Evolutionary conservation across 1,140 invertebrate genomes (phyloP).

Genomic region (Papilio dardanus): DNA sequence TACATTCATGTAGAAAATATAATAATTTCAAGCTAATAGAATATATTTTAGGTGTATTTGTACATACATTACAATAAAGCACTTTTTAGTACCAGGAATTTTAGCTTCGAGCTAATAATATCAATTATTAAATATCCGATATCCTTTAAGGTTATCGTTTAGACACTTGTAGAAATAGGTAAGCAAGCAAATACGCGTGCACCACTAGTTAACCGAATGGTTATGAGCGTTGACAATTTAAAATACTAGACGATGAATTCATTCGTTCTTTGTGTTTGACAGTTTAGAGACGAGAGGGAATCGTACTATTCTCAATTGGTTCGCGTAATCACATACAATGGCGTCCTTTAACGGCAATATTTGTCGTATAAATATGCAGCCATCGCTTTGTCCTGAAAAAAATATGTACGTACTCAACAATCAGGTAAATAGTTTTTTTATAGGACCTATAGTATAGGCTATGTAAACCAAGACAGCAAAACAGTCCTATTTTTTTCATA

Average conservation of each 20-base stretch:
- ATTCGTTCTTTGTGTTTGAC: slow-evolving; percentile 68
- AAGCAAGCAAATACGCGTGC: background rate
- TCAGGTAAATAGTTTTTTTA: no score
- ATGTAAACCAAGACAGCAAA: no score
- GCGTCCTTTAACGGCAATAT: slow-evolving; percentile 89
- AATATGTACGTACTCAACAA: slow-evolving; percentile 17
- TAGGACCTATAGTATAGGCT: no score
- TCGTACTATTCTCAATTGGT: slow-evolving; percentile 93
- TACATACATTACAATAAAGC: slow-evolving; percentile 14
- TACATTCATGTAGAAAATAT: slow-evolving; percentile 4
- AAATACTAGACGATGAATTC: slow-evolving; percentile 11
- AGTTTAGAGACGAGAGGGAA: slow-evolving; percentile 91
- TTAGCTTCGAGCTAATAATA: slow-evolving; percentile 1
- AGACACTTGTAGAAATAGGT: background rate
- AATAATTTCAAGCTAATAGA: background rate
- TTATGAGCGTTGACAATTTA: background rate
- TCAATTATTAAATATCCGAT: background rate
- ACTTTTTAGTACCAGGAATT: slow-evolving; percentile 4
- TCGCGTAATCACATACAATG: slow-evolving; percentile 96
- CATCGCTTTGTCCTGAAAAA: slow-evolving; percentile 86
- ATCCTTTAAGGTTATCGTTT: background rate
- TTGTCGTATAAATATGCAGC: slow-evolving; percentile 91
- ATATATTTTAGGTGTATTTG: background rate
- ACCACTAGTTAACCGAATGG: background rate
- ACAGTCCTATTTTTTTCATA: no score